Conservation (phyloP, 2,888 invertebrate species). For the Andrena fulva region DNA sequence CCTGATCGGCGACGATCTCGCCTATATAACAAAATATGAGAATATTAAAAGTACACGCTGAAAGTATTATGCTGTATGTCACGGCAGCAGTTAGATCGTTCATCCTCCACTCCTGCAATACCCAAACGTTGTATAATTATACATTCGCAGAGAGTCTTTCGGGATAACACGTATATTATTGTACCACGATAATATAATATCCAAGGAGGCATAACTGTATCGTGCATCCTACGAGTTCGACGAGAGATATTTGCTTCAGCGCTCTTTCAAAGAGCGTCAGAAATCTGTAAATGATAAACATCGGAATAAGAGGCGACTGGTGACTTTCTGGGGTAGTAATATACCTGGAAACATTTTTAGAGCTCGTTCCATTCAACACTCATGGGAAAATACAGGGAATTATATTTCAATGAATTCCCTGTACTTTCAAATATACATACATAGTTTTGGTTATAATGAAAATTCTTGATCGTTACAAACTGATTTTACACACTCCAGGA, state of each 20-base stretch:
- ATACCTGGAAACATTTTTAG: not conserved
- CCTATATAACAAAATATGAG: constrained; percentile 71
- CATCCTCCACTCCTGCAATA: constrained; percentile 57
- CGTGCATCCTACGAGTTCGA: constrained; percentile 73
- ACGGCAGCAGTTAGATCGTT: constrained; percentile 33
- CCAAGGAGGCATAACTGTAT: constrained; percentile 79
- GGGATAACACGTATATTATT: not conserved
- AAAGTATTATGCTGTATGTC: constrained; percentile 47
- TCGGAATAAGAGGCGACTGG: not conserved
- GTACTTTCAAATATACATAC: not conserved
- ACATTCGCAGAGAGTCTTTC: too few species aligned
- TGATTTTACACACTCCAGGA: constrained; percentile 44
- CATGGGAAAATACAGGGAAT: not conserved
- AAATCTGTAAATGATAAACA: constrained; percentile 2
- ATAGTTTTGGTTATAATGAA: not conserved
- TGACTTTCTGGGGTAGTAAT: not conserved
- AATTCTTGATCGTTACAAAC: too few species aligned
- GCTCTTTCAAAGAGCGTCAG: not conserved
- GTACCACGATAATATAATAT: constrained; percentile 79
- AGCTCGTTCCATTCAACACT: not conserved
- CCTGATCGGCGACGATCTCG: constrained; percentile 65
- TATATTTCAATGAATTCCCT: not conserved
- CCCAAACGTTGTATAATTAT: not conserved
- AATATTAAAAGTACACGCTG: constrained; percentile 59
- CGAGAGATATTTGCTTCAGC: constrained; percentile 5